Conservation (phyloP, 37 sponge, comb jelly and placozoan species). For the Beroe ovata region DNA sequence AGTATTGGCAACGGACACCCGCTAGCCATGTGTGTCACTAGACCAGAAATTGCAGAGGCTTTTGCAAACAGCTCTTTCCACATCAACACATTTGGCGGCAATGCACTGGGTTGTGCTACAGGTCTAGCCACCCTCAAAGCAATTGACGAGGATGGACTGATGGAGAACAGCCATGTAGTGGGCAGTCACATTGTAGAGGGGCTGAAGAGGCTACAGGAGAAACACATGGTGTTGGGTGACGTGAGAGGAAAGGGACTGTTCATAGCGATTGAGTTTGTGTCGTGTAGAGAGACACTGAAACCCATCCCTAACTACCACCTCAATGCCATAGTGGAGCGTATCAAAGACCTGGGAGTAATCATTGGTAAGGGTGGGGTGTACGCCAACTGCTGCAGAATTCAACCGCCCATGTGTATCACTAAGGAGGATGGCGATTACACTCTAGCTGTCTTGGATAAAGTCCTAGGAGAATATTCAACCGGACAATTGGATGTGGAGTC, state of each 20-base stretch:
- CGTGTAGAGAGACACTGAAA: constrained; percentile 71
- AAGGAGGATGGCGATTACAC: constrained; percentile 79
- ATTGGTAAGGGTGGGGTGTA: constrained; percentile 92
- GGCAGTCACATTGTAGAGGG: constrained; percentile 75
- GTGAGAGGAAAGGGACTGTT: not conserved
- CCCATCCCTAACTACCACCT: constrained; percentile 2
- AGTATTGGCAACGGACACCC: constrained; percentile 92
- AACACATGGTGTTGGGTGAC: not conserved
- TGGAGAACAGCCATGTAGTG: constrained; percentile 67
- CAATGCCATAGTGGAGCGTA: not conserved
- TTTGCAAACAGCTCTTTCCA: constrained; percentile 76
- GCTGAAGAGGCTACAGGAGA: not conserved
- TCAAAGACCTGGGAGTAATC: constrained; percentile 76
- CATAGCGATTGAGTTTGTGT: constrained; percentile 70
- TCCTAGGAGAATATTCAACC: not conserved
- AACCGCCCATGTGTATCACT: constrained; percentile 95
- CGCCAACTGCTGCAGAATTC: constrained; percentile 85
- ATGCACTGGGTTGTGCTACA: constrained; percentile 87
- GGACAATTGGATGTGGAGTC: constrained; percentile 15
- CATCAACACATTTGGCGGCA: constrained; percentile 97
- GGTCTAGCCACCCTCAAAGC: constrained; percentile 87
- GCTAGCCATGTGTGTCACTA: constrained; percentile 86
- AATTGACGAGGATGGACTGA: constrained; percentile 86
- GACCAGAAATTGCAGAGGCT: constrained; percentile 81
- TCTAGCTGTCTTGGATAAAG: constrained; percentile 67